These are phyloP conservation scores for Hirtodrosophila confusa DNA, from an alignment of 2,888 invertebrate genomes.

Conservation along the genomic window DNA sequence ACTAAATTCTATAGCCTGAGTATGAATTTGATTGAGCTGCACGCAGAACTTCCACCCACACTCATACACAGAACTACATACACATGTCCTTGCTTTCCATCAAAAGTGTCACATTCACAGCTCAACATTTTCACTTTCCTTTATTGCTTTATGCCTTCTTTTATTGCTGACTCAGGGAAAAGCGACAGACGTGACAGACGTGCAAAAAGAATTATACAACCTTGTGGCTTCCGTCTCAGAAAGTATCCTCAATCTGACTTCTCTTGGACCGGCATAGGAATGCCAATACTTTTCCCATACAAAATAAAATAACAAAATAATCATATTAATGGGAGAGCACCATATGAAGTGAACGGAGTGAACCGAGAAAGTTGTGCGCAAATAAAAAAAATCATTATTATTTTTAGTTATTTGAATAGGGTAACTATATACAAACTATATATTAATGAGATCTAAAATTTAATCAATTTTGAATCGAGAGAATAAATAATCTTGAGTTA, in stretches of 20 bases:
- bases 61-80: constrained; percentile 8
- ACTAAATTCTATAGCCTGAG: constrained; percentile 8
- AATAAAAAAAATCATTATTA: too few relatives aligned
- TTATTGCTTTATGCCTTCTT: constrained; percentile 44
- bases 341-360: too few relatives aligned
- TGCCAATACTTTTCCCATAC: not conserved
- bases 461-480: too few relatives aligned
- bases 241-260: constrained; percentile 5
- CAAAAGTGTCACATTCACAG: constrained; percentile 72
- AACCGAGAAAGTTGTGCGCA: too few relatives aligned
- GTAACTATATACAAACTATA: too few relatives aligned
- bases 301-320: not conserved
- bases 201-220: constrained; percentile 36
- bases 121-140: constrained; percentile 54
- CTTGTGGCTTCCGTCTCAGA: constrained; percentile 15
- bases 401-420: too few relatives aligned
- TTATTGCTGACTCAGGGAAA: constrained; percentile 33
- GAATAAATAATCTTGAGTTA: too few relatives aligned
- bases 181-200: constrained; percentile 44
- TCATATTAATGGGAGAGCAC: not conserved
- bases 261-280: not conserved
- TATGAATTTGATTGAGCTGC: constrained; percentile 48
- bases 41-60: constrained; percentile 1
- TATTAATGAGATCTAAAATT: too few relatives aligned
- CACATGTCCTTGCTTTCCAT: constrained; percentile 58